Base-by-base conservation (phyloP, 2,888 invertebrate species). In the Crocallis elinguaria region DNA sequence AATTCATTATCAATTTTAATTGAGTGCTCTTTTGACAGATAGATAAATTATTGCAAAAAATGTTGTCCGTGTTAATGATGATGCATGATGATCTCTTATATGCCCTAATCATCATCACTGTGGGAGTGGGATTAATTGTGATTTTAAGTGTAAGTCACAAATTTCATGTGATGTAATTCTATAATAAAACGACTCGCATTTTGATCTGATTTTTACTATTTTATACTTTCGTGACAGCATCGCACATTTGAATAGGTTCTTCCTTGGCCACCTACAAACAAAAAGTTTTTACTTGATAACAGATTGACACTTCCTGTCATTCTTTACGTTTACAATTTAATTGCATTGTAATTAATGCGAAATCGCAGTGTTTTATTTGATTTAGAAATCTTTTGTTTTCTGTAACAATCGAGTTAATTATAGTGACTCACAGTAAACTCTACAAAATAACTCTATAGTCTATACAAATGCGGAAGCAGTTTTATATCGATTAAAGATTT, bases 301-400 rank as follows among this genome's bases (percentile, higher is more conserved):
- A 19, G 17, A 17, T 32, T 30, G 30, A 30, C 17, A 32, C 9
- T 30, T 11, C 7, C 16, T 41, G 42, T 42, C 42, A 42, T 27
- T 27, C 19, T 35, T 0, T 7, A 14, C 0, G 6, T 16, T 38
- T 23, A 1, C 23, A 8, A 4, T 19, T 5, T 25, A 17, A 39
- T 17, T 3, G 5, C 4, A n/a, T 16, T 16, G 11, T 16, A 13
- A 43, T 14, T 13, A 19, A 12, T 23, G n/a, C n/a, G 7, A n/a
- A 25, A 35, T 32, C 14, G 5, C 16, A 33, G 23, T 27, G 2
- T 19, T 27, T 33, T 19, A 33, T 14, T 19, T 41, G 16, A 9
- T 38, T 38, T 39, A 19, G n/a, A 44, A 38, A 44, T 51, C 44
- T 44, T 51, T 51, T 51, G 44, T 45, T 39, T 51, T 39, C 13